phyloP scores from a whole-genome alignment of 2,113 vertebrate genomes.

The Porphyrio hochstetteri region DNA sequence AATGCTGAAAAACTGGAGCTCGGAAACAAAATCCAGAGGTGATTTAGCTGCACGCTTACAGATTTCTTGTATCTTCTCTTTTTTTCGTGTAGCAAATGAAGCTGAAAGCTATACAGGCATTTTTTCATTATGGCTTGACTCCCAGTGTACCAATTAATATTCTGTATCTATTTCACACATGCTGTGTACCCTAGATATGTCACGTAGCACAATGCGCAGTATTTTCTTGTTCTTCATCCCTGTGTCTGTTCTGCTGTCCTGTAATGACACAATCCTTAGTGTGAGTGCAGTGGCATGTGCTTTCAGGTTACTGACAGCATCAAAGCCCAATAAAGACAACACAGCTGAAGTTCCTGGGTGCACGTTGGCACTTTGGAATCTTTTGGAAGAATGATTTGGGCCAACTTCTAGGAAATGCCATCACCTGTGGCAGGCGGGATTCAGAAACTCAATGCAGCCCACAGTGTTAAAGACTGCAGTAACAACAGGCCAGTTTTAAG shows the following conservation, averaged over 20 bases:
- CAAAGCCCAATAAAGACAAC: background rate
- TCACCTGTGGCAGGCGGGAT: background rate
- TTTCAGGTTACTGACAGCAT: background rate
- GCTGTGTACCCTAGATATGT: background rate
- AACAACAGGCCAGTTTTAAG: background rate
- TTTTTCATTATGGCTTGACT: background rate
- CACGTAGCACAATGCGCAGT: fast-evolving
- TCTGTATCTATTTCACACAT: background rate
- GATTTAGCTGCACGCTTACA: background rate
- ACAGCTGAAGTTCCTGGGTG: background rate
- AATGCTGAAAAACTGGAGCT: background rate
- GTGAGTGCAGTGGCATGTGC: background rate
- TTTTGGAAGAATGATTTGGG: background rate
- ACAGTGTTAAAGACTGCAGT: background rate
- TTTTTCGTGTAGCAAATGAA: background rate
- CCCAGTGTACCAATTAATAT: background rate
- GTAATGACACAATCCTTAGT: background rate
- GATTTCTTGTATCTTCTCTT: background rate
- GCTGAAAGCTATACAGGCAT: background rate
- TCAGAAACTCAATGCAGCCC: background rate
- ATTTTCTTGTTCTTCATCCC: background rate
- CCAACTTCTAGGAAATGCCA: background rate
- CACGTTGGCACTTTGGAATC: background rate
- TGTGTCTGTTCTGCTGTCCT: fast-evolving
- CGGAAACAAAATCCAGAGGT: background rate